A percentile compares a stretch with the other conserved stretches of the same genome.
Conservation (phyloP, 2,888 invertebrate genomes). For the Bimastos eiseni region DNA sequence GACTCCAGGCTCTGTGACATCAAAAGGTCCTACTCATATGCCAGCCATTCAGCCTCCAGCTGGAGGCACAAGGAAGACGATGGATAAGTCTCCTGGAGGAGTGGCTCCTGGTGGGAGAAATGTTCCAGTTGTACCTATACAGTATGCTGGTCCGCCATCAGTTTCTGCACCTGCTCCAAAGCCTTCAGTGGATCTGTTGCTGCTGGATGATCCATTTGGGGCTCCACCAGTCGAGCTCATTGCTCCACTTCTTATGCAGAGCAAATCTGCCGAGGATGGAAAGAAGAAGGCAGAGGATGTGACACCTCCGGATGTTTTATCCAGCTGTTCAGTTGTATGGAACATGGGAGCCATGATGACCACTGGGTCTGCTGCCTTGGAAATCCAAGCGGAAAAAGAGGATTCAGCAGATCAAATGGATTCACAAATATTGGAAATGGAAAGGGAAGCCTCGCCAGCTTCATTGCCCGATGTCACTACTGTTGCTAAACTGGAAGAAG, state of each 20-base stretch:
- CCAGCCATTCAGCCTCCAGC: slow-evolving; percentile 1
- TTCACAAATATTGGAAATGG: not conserved
- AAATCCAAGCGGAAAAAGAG: not conserved
- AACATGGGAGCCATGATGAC: not conserved
- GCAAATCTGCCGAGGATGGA: not conserved
- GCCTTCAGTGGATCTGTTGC: slow-evolving; percentile 27
- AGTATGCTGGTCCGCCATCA: not conserved
- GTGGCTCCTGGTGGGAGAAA: not conserved
- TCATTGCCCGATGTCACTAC: not conserved
- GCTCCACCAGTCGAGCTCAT: slow-evolving; percentile 1
- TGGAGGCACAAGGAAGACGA: not conserved
- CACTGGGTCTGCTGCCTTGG: not conserved
- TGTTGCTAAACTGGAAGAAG: not conserved
- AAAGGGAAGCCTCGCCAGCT: not conserved
- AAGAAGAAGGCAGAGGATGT: slow-evolving; percentile 21
- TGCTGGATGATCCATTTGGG: slow-evolving; percentile 33
- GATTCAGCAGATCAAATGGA: not conserved
- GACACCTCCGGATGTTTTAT: not conserved
- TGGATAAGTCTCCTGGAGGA: not conserved
- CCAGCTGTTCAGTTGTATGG: slow-evolving; percentile 22
- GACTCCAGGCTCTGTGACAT: not conserved
- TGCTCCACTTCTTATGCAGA: slow-evolving; percentile 20
- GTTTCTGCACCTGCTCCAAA: not conserved
- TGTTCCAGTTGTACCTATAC: not conserved
- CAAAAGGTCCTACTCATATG: not conserved